Evolutionary conservation across 2,113 vertebrate genomes (phyloP).

Genomic region (Leuciscus idus): DNA sequence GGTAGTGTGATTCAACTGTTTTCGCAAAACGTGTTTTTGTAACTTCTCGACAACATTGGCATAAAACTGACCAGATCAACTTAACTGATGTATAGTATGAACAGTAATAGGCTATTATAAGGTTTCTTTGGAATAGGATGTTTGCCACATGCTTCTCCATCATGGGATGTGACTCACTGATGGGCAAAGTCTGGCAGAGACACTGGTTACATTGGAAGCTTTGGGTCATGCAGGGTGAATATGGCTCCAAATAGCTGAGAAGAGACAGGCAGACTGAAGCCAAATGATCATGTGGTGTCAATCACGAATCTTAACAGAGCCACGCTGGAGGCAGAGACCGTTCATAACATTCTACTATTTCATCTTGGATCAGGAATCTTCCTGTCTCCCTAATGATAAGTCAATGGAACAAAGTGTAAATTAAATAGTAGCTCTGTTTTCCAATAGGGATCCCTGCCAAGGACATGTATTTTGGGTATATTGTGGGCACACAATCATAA

Average conservation of each 20-base stretch:
- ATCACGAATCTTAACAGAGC: not conserved
- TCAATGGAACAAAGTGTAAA: not conserved
- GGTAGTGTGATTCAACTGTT: not conserved
- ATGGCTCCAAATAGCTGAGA: not conserved
- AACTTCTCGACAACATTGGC: not conserved
- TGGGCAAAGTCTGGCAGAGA: conserved; percentile 13
- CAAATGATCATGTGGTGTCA: conserved; percentile 27
- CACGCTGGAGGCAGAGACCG: conserved; percentile 1
- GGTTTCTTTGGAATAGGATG: not conserved
- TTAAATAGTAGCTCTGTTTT: not conserved
- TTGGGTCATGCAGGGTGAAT: conserved; percentile 13
- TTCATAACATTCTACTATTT: not conserved
- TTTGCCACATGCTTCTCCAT: not conserved
- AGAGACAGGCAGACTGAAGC: conserved; percentile 3
- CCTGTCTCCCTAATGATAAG: not conserved
- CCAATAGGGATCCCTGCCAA: not conserved
- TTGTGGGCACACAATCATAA: not conserved
- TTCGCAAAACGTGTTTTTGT: not conserved
- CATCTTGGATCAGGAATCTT: not conserved
- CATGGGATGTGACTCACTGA: not conserved
- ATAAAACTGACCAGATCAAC: not conserved
- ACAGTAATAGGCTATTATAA: not conserved
- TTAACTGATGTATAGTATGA: not conserved
- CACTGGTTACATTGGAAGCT: conserved; percentile 3
- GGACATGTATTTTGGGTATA: not conserved